Conservation (phyloP, 2,113 vertebrate genomes). For the Meriones unguiculatus region DNA sequence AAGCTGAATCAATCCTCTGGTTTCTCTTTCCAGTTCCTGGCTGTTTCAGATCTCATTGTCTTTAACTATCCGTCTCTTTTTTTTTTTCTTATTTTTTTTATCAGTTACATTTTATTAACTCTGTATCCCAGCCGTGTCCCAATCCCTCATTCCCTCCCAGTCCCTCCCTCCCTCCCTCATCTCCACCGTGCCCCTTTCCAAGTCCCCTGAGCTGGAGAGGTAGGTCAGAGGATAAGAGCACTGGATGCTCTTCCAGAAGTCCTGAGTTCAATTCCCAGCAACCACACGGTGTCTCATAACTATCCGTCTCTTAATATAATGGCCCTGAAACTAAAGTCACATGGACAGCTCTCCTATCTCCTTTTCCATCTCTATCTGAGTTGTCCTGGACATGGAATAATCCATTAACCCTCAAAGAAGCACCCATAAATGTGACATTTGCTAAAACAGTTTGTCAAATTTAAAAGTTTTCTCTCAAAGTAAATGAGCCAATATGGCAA, state of each 20-base stretch:
- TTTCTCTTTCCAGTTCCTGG: background rate
- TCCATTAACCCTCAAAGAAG: background rate
- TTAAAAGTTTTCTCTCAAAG: background rate
- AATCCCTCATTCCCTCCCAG: no score
- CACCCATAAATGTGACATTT: background rate
- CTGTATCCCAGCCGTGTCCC: no score
- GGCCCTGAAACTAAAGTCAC: background rate
- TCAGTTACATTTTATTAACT: no score
- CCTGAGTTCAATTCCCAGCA: no score
- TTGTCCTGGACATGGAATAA: background rate
- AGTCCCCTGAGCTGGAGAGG: no score
- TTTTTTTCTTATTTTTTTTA: no score
- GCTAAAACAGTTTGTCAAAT: background rate
- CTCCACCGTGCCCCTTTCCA: no score
- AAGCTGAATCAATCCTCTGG: fast-evolving
- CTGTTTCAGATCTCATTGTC: fast-evolving
- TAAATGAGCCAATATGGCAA: background rate
- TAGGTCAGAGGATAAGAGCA: no score
- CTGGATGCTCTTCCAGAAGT: no score
- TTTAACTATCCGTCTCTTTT: background rate
- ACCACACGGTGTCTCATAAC: no score
- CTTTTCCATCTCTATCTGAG: fast-evolving
- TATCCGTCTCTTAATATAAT: fast-evolving
- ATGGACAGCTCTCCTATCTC: background rate
- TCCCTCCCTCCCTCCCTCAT: no score